Conservation (phyloP, 2,797 vertebrate genomes). For the Helarctos malayanus region DNA sequence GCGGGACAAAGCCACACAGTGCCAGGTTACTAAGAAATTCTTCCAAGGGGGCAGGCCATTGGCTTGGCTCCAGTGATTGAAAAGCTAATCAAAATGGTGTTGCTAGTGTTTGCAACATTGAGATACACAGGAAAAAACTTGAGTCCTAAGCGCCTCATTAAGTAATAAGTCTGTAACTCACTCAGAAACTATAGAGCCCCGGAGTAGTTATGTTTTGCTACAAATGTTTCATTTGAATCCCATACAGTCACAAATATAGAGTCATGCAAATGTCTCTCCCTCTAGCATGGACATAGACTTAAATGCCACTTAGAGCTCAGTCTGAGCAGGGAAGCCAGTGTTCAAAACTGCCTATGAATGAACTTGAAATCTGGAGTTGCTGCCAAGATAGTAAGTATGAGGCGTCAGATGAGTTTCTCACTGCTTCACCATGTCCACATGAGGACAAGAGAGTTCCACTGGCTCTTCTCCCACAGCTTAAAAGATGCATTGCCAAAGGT, state of each 20-base stretch:
- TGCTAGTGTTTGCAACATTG: not conserved
- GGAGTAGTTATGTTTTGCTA: not conserved
- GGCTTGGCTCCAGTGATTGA: constrained; percentile 33
- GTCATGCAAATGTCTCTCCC: not conserved
- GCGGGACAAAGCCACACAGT: not conserved
- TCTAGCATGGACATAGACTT: not conserved
- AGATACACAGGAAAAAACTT: not conserved
- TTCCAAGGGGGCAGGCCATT: not conserved
- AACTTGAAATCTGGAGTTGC: not conserved
- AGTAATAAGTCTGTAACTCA: not conserved
- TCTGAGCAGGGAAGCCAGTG: not conserved
- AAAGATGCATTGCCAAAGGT: not conserved
- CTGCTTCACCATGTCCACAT: not conserved
- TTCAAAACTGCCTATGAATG: constrained; percentile 10
- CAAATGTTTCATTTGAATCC: constrained; percentile 37
- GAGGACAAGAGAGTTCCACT: not conserved
- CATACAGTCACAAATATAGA: constrained; percentile 3
- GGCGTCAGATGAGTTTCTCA: not conserved
- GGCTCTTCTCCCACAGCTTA: not conserved
- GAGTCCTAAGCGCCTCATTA: not conserved
- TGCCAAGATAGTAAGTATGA: not conserved
- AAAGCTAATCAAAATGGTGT: constrained; percentile 7
- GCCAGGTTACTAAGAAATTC: not conserved
- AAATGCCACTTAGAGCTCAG: constrained; percentile 3
- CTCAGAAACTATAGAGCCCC: not conserved